Percentiles rank a stretch among this genome's conserved stretches.
Conservation (phyloP, 2,888 invertebrate species). For the Phrixothrix hirtus region DNA sequence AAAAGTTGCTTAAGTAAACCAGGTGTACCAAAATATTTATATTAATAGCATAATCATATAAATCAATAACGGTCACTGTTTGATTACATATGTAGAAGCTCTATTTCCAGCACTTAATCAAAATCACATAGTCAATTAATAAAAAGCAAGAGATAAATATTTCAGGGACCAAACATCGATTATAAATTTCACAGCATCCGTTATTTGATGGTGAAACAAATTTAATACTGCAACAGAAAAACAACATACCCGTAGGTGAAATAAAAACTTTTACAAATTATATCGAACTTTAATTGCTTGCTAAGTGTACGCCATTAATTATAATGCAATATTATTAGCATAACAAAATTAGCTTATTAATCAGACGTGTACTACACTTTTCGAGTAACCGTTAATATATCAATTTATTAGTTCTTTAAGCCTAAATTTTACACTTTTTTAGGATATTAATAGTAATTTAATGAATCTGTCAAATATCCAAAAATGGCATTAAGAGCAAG, state of each 20-base stretch:
- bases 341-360: constrained; percentile 27
- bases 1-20: not conserved
- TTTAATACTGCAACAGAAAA: constrained; percentile 13
- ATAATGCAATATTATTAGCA: constrained; percentile 18
- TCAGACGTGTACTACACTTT: constrained; percentile 14
- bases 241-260: constrained; percentile 7
- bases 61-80: not conserved
- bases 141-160: constrained; percentile 11
- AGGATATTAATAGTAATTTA: no score
- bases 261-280: constrained; percentile 13
- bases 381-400: constrained; percentile 8
- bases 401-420: not conserved
- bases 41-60: not conserved
- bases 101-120: constrained; percentile 11
- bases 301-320: constrained; percentile 23
- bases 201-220: constrained; percentile 18
- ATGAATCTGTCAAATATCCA: no score
- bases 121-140: constrained; percentile 17
- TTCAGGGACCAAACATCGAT: constrained; percentile 18
- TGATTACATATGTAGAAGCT: not conserved
- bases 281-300: constrained; percentile 20
- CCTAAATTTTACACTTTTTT: not conserved
- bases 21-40: not conserved
- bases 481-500: no score
- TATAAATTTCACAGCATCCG: constrained; percentile 17